These are phyloP conservation scores for Diarsia brunnea DNA, from an alignment of 2,888 invertebrate genomes.

Conservation along the genomic window DNA sequence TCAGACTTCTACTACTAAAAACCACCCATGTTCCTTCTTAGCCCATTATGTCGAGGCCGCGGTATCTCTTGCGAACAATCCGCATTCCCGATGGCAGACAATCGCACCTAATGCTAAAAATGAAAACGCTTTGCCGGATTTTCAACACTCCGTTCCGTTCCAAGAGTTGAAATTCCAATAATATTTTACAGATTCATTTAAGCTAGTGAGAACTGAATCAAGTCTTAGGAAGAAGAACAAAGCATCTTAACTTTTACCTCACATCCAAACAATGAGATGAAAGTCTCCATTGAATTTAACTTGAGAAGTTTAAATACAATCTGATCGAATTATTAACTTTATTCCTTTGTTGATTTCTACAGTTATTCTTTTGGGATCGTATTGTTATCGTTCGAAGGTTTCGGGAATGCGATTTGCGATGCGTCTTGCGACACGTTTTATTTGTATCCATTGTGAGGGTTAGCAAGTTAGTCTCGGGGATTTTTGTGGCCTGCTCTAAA, in stretches of 20 bases:
- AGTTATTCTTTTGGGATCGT: conserved; percentile 32
- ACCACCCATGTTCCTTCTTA: too few species aligned
- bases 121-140: not conserved
- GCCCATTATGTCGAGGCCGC: too few species aligned
- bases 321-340: conserved; percentile 47
- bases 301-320: conserved; percentile 29
- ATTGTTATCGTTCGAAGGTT: not conserved
- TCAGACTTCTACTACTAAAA: too few species aligned
- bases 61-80: too few species aligned
- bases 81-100: too few species aligned
- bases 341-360: conserved; percentile 17
- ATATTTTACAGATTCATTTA: not conserved
- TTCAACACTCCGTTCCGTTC: not conserved
- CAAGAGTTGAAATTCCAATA: not conserved
- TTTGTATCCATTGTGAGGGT: not conserved
- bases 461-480: not conserved
- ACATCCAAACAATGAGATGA: conserved; percentile 27
- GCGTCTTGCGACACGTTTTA: not conserved
- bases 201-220: not conserved
- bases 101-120: too few species aligned
- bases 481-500: not conserved
- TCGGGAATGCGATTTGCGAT: not conserved
- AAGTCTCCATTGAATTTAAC: conserved; percentile 38
- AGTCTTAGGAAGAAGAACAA: conserved; percentile 17
- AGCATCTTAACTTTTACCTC: conserved; percentile 6